Evolutionary conservation across 2,888 invertebrate genomes (phyloP).

Genomic region (Drosophila subsilvestris): DNA sequence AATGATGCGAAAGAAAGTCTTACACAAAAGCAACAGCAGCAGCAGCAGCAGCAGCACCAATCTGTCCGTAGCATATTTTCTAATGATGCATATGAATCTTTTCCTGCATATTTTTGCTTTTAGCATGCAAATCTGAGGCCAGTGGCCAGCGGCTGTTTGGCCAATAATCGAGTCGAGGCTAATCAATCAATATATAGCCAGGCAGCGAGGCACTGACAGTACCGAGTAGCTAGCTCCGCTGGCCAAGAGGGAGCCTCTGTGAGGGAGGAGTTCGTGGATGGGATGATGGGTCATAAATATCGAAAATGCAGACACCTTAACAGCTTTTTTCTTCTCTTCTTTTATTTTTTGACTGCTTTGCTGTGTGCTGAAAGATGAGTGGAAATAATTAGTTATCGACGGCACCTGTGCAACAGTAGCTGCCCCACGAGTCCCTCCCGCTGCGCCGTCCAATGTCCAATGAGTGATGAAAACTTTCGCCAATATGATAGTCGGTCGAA

Average conservation of each 20-base stretch:
- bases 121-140: constrained; percentile 37
- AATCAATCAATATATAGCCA: constrained; percentile 36
- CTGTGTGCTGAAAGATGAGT: constrained; percentile 41
- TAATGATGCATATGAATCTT: constrained; percentile 63
- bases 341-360: constrained; percentile 7
- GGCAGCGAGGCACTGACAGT: background rate
- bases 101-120: constrained; percentile 18
- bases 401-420: constrained; percentile 51
- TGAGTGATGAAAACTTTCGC: constrained; percentile 67
- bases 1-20: constrained; percentile 78
- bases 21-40: constrained; percentile 13
- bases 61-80: constrained; percentile 49
- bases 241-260: background rate
- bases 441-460: constrained; percentile 36
- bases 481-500: constrained; percentile 53
- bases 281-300: constrained; percentile 56
- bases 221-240: too few species aligned
- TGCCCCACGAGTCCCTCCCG: constrained; percentile 48
- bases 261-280: constrained; percentile 41
- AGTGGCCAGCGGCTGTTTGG: constrained; percentile 31
- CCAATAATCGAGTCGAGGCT: constrained; percentile 25
- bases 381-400: constrained; percentile 67
- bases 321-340: constrained; percentile 42
- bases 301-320: constrained; percentile 53
- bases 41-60: too few species aligned